Evolutionary conservation across 2,797 vertebrate species (phyloP).

Genomic region (Gila robusta): DNA sequence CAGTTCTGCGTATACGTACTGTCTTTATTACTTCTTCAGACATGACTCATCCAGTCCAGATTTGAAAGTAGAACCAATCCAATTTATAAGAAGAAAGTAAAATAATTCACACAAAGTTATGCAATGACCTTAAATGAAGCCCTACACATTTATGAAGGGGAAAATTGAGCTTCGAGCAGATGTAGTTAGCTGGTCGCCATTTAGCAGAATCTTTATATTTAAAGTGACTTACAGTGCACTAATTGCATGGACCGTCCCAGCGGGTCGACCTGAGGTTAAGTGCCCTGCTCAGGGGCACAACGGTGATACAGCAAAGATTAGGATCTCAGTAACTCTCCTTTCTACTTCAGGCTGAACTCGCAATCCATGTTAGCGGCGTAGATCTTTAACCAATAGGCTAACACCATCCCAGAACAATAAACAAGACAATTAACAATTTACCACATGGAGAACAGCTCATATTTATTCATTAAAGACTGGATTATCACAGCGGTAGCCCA

Average conservation of each 20-base stretch:
- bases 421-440: slow-evolving; percentile 52
- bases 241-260: slow-evolving; percentile 41
- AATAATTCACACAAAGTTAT: neutral
- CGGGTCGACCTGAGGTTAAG: slow-evolving; percentile 42
- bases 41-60: neutral
- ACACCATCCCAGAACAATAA: slow-evolving; percentile 33
- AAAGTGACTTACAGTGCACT: slow-evolving; percentile 39
- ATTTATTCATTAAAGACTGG: slow-evolving; percentile 71
- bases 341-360: slow-evolving; percentile 15
- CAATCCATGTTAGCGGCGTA: neutral
- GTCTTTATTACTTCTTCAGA: neutral
- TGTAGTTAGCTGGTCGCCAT: slow-evolving; percentile 7
- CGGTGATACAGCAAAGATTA: slow-evolving; percentile 36
- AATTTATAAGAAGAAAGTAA: neutral
- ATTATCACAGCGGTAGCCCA: slow-evolving; percentile 65
- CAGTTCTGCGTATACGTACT: neutral
- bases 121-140: slow-evolving; percentile 20
- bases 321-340: slow-evolving; percentile 21
- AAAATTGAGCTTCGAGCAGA: slow-evolving; percentile 10
- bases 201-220: slow-evolving; percentile 36
- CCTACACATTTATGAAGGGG: neutral
- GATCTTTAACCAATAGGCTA: slow-evolving; percentile 17
- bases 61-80: neutral
- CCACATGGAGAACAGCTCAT: slow-evolving; percentile 61
- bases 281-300: slow-evolving; percentile 41